Base-by-base conservation (phyloP, 2,797 vertebrate genomes). In the Leptoclinus maculatus region DNA sequence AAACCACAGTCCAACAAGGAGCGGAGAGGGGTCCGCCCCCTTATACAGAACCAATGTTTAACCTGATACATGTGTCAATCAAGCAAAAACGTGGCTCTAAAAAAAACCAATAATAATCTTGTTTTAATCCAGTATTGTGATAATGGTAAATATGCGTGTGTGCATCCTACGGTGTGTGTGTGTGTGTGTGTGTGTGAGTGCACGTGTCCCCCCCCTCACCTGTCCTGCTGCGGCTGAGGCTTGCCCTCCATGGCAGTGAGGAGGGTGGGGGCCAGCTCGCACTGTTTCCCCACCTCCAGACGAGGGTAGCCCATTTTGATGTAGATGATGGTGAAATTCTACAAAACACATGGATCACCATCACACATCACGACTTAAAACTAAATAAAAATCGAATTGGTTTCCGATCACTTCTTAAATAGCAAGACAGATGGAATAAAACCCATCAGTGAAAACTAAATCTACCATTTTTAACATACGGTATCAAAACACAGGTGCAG, bases 251-350 rank as follows among this genome's bases (percentile, higher is more conserved):
- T 99, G 72, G 98, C 98, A 73, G 98, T 99, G 59, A 99, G 97
- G 34, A 99, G 96, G 21, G 97, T 99, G 1, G 98, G 98, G 65
- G 98, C 98, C 84, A 99, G 91, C 86, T 99, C 98, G 85, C 98
- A 99, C 14, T 99, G 98, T 87, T 97, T 99, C 65, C 96, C 96
- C 82, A 98, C 96, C 72, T 98, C 97, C 21, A 99, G 92, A 59
- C 98, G 97, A 57, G 98, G 98, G 87, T 97, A 99, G 32, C 98
- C 98, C 97, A 99, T 97, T 94, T 99, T 99, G 85, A 99, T 98
- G 88, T 99, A 99, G 91, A 99, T 99, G 89, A 99, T 99, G 66
- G 98, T 99, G 88, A 99, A 99, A 95, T 99, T 99, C 98, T 99
- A 74, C 25, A 51, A 66, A 54, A 71, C 2, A 70, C 38, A 82